Percentiles rank a stretch among this genome's conserved stretches.
Conservation (phyloP, 1,140 invertebrate genomes). For the Contarinia nasturtii region DNA sequence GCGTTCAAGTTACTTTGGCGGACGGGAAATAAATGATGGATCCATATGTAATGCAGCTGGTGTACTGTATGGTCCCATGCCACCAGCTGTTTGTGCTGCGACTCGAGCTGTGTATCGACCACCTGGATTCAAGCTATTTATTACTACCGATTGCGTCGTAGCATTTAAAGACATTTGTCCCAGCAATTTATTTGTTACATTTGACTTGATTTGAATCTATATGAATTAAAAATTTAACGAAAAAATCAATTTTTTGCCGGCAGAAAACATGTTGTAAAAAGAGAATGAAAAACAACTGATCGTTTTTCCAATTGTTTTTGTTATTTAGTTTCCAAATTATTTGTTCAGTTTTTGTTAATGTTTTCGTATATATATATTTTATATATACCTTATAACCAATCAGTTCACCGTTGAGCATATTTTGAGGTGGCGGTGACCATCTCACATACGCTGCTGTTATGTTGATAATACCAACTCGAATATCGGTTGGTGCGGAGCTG, state of each 20-base stretch:
- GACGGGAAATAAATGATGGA: slow-evolving; percentile 21
- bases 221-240: slow-evolving; percentile 7
- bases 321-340: neutral
- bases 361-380: too few relatives aligned
- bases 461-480: slow-evolving; percentile 58
- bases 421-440: slow-evolving; percentile 54
- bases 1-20: slow-evolving; percentile 4
- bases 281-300: neutral
- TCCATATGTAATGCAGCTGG: slow-evolving; percentile 34
- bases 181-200: slow-evolving; percentile 35
- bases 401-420: slow-evolving; percentile 56
- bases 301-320: neutral
- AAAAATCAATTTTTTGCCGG: too few relatives aligned
- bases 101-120: slow-evolving; percentile 41
- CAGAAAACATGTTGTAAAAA: neutral
- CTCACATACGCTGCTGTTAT: slow-evolving; percentile 50
- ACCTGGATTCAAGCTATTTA: slow-evolving; percentile 38
- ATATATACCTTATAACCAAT: slow-evolving; percentile 61
- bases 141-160: slow-evolving; percentile 34
- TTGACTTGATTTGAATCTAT: slow-evolving; percentile 43
- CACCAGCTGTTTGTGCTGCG: slow-evolving; percentile 38
- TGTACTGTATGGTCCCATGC: slow-evolving; percentile 34
- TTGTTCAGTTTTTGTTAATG: too few relatives aligned
- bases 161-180: slow-evolving; percentile 45
- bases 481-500: slow-evolving; percentile 48